These are phyloP conservation scores for Spilogale gracilis DNA, from an alignment of 2,113 vertebrate species.

Conservation along the genomic window DNA sequence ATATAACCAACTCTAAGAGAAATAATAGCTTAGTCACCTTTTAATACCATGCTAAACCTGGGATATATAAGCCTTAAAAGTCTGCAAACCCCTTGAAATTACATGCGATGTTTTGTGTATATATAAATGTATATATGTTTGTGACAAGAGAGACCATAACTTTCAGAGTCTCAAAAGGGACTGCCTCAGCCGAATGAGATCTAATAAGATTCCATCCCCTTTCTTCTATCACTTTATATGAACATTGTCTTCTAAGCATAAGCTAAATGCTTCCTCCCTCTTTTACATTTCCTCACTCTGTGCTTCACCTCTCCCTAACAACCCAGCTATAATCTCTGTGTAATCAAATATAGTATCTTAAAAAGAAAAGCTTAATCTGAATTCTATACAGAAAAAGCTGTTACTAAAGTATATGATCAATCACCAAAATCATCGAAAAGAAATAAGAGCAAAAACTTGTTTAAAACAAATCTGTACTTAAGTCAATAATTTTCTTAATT, in stretches of 20 bases:
- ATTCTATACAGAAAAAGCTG: conserved; percentile 16
- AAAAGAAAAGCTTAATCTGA: conserved; percentile 52
- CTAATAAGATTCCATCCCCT: neutral
- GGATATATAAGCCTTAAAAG: neutral
- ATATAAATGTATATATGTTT: neutral
- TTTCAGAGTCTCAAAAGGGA: neutral
- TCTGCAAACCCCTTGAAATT: conserved; percentile 36
- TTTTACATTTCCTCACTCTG: neutral
- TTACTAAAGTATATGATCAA: conserved; percentile 3
- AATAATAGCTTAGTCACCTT: neutral
- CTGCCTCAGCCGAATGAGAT: neutral
- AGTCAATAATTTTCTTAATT: conserved; percentile 29
- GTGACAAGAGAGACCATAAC: neutral
- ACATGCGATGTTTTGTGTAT: neutral
- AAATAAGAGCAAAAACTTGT: neutral
- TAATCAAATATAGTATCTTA: conserved; percentile 38
- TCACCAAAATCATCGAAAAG: conserved; percentile 41
- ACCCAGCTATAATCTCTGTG: neutral
- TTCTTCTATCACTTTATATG: neutral
- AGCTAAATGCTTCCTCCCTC: neutral
- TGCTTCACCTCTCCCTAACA: neutral
- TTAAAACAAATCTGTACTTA: conserved; percentile 50
- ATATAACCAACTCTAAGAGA: neutral
- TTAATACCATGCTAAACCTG: conserved; percentile 6
- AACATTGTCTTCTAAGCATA: neutral